Conservation (phyloP, 2,113 vertebrate genomes). For the Megalops atlanticus region DNA sequence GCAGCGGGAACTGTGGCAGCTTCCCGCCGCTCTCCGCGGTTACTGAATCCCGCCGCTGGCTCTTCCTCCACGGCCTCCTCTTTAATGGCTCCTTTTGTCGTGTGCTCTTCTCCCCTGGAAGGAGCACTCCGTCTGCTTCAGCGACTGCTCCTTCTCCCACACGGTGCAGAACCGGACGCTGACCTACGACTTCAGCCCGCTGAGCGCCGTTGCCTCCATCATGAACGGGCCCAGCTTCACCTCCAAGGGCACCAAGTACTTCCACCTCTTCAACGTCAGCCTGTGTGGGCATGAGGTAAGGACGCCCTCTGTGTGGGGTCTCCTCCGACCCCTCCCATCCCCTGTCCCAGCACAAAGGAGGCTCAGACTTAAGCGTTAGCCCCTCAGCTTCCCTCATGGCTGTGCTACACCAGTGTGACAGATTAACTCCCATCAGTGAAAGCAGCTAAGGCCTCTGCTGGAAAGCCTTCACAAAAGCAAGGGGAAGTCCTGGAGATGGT, state of each 20-base stretch:
- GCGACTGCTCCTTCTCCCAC: constrained; percentile 83
- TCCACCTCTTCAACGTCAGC: constrained; percentile 94
- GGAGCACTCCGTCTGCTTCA: constrained; percentile 92
- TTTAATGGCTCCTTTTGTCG: neutral
- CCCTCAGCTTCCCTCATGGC: neutral
- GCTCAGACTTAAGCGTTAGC: neutral
- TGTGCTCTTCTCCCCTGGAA: constrained; percentile 56
- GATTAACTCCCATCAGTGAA: neutral
- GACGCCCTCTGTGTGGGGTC: neutral
- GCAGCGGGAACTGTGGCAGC: neutral
- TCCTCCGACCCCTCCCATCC: neutral
- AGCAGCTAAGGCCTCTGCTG: neutral
- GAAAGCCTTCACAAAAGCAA: neutral
- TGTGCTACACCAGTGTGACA: too few species aligned
- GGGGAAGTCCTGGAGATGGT: neutral
- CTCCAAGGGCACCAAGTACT: constrained; percentile 94
- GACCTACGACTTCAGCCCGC: constrained; percentile 82
- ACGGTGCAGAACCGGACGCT: constrained; percentile 78
- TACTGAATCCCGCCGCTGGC: neutral
- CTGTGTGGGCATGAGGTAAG: constrained; percentile 91
- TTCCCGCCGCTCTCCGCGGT: neutral
- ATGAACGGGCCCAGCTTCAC: constrained; percentile 96
- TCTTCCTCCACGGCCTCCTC: neutral
- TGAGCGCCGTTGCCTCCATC: constrained; percentile 78
- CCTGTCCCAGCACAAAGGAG: neutral